Percentiles rank a stretch among this genome's conserved stretches.
phyloP scores from a whole-genome alignment of 1,140 invertebrate species.

The Neodiprion virginianus region DNA sequence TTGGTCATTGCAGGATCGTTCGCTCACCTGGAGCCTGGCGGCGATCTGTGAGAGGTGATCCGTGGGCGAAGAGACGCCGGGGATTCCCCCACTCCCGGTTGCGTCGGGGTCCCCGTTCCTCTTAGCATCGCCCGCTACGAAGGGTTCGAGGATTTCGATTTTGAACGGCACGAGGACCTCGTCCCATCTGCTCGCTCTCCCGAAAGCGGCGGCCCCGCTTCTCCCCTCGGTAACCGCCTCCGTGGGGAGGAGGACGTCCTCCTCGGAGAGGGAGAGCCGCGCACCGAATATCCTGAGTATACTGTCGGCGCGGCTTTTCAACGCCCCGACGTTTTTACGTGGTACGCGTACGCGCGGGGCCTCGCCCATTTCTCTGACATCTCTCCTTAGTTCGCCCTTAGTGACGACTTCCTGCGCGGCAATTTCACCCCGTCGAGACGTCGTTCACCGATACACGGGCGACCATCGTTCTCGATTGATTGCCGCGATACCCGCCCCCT shows the following conservation, averaged over 20 bases:
- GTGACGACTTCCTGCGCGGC: too few species aligned
- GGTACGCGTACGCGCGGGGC: slow-evolving; percentile 28
- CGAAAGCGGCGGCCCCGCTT: not conserved
- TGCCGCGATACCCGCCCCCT: not conserved
- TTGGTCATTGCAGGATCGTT: too few species aligned
- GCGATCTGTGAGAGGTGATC: slow-evolving; percentile 16
- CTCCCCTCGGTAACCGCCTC: not conserved
- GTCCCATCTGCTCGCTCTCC: slow-evolving; percentile 20
- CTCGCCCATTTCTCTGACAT: slow-evolving; percentile 35
- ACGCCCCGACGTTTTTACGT: slow-evolving; percentile 20
- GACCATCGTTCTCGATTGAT: not conserved
- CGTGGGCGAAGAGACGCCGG: slow-evolving; percentile 4
- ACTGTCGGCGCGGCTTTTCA: slow-evolving; percentile 12
- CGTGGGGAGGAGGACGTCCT: not conserved
- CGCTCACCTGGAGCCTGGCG: slow-evolving; percentile 27
- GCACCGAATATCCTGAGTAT: slow-evolving; percentile 26
- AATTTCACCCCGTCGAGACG: not conserved
- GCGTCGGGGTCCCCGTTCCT: not conserved
- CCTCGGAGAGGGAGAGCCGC: slow-evolving; percentile 2
- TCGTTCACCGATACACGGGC: not conserved
- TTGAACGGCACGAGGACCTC: slow-evolving; percentile 27
- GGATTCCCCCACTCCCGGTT: not conserved
- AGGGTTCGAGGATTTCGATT: slow-evolving; percentile 11
- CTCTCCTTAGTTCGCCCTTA: slow-evolving; percentile 1
- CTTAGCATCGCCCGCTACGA: slow-evolving; percentile 7